These are phyloP conservation scores for Dermochelys coriacea DNA, from an alignment of 2,797 vertebrate genomes.

Conservation along the genomic window DNA sequence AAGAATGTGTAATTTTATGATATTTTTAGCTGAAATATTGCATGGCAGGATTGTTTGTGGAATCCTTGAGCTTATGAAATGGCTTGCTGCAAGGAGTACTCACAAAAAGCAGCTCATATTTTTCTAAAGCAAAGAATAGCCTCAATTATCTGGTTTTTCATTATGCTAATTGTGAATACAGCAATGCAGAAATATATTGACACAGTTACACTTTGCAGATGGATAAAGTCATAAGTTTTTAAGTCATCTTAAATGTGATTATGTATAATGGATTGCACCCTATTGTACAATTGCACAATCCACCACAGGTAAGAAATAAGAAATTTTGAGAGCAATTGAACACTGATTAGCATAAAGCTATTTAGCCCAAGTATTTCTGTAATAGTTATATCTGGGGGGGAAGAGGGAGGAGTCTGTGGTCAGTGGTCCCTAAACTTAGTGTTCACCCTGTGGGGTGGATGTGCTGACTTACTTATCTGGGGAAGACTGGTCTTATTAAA, in stretches of 20 bases:
- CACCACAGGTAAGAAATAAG: neutral
- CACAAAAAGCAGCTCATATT: fast-evolving
- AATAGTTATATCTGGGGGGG: neutral
- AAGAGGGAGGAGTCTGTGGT: neutral
- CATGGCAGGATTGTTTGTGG: neutral
- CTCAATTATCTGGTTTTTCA: neutral
- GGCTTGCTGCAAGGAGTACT: neutral
- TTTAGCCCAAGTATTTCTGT: fast-evolving
- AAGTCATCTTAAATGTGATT: neutral
- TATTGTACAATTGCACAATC: neutral
- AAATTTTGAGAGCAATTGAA: neutral
- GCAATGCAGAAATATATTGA: fast-evolving
- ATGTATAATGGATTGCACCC: neutral
- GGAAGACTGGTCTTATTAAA: too few relatives aligned
- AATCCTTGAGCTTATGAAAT: neutral
- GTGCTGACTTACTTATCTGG: too few relatives aligned
- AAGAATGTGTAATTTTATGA: neutral
- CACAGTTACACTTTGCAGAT: neutral
- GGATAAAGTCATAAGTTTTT: neutral
- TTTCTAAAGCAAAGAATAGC: neutral
- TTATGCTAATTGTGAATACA: neutral
- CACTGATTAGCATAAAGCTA: neutral
- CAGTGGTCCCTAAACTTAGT: neutral
- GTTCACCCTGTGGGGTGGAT: fast-evolving
- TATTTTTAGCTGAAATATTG: neutral